Conservation (phyloP, 2,888 invertebrate genomes). For the Pyrgus malvae region DNA sequence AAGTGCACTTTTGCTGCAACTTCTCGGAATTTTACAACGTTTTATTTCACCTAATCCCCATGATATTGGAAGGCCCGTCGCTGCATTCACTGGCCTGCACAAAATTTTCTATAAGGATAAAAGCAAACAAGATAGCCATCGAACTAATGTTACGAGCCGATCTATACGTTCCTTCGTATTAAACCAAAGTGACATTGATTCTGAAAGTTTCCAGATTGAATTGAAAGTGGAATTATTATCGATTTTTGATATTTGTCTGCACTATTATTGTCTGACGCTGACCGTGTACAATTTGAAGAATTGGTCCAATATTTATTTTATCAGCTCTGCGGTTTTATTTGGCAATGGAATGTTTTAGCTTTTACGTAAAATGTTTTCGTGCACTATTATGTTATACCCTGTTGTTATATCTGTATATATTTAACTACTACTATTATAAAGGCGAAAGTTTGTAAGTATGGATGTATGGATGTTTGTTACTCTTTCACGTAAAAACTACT, state of each 20-base stretch:
- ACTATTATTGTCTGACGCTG: slow-evolving; percentile 10
- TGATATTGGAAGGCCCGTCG: slow-evolving; percentile 78
- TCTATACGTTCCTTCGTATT: slow-evolving; percentile 26
- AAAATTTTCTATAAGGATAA: slow-evolving; percentile 81
- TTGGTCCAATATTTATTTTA: slow-evolving; percentile 16
- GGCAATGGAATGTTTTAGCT: slow-evolving; percentile 8
- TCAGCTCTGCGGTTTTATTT: slow-evolving; percentile 17
- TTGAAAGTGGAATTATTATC: slow-evolving; percentile 16
- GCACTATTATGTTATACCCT: background rate
- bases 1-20: slow-evolving; percentile 46
- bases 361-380: slow-evolving; percentile 1
- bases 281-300: slow-evolving; percentile 15
- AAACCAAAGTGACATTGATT: slow-evolving; percentile 25
- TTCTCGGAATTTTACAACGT: slow-evolving; percentile 60
- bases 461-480: too few species aligned
- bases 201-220: slow-evolving; percentile 10
- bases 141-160: slow-evolving; percentile 62
- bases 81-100: slow-evolving; percentile 79
- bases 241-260: slow-evolving; percentile 18
- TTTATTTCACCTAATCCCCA: slow-evolving; percentile 72
- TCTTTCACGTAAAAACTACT: too few species aligned
- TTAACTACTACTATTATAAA: background rate
- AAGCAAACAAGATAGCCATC: slow-evolving; percentile 80
- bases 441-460: background rate
- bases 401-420: background rate